These are phyloP conservation scores for Apomyelois bistriatella DNA, from an alignment of 2,888 invertebrate species.

Conservation along the genomic window DNA sequence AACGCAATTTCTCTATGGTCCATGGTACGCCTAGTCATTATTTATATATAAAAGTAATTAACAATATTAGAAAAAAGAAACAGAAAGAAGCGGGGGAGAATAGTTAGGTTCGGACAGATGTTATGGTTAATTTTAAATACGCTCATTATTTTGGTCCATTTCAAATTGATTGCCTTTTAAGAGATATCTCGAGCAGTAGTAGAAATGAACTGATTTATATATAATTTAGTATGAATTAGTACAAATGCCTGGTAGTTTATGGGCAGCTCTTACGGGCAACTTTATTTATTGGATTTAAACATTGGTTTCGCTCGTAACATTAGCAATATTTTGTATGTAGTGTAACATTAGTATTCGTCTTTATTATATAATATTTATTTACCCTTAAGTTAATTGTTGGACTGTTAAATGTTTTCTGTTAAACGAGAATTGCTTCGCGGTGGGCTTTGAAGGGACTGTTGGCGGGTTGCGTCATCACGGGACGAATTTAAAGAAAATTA, in stretches of 20 bases:
- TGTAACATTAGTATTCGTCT: constrained; percentile 51
- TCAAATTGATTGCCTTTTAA: constrained; percentile 17
- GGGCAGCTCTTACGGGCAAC: constrained; percentile 35
- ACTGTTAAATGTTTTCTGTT: constrained; percentile 57
- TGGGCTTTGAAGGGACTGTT: constrained; percentile 22
- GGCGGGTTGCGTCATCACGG: background rate
- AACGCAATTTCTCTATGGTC: constrained; percentile 58
- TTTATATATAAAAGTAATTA: constrained; percentile 63
- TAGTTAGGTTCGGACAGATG: constrained; percentile 38
- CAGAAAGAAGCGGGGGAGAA: constrained; percentile 49
- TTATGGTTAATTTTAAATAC: constrained; percentile 40
- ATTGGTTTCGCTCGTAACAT: constrained; percentile 59
- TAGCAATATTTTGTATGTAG: constrained; percentile 52
- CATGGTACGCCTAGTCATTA: constrained; percentile 77
- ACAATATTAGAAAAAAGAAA: constrained; percentile 53
- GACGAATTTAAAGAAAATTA: background rate
- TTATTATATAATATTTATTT: constrained; percentile 52
- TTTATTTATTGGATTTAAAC: constrained; percentile 25
- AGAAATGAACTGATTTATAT: constrained; percentile 36
- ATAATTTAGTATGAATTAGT: constrained; percentile 50
- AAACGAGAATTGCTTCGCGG: constrained; percentile 23
- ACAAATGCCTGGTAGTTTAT: constrained; percentile 50
- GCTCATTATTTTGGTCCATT: constrained; percentile 36
- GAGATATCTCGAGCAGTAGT: constrained; percentile 24
- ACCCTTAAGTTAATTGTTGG: constrained; percentile 58